Base-by-base conservation (phyloP, 2,797 vertebrate species). In the Liparis tanakae region DNA sequence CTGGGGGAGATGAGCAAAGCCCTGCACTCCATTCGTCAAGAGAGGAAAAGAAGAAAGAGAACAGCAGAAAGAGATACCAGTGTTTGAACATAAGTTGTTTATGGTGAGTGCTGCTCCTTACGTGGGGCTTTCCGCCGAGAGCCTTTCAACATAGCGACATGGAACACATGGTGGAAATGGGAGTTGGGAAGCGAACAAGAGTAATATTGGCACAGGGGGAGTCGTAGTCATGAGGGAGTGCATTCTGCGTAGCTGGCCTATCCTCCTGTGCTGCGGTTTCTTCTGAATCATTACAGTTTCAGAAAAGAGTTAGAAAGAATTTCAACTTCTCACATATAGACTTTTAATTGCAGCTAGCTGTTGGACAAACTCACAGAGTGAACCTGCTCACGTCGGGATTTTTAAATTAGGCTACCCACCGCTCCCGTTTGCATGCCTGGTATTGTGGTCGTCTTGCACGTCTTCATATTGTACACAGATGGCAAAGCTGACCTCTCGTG, bases 91-190 rank as follows among this genome's bases (percentile, higher is more conserved):
- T 13, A 14, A 17, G 43, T 64, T 87, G 76, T 88, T 88, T 75
- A 84, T 58, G 66, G 65, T 18, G 61, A 76, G 60, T 74, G 30
- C 60, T 80, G 67, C 51, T 86, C 79, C 79, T 85, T 84, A 87
- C 67, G 82, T 74, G 89, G 85, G 80, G 80, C 59, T 89, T 87
- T 86, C 82, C 82, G 83, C 34, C 8, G 17, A 62, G 70, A n/a
- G 33, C 66, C 72, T 88, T 79, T 88, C 64, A 80, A 78, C 80
- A 79, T 34, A 70, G 84, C 79, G 84, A 83, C 81, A 87, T 85
- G 81, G 85, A 89, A 85, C 75, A 83, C 67, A 80, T 57, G 69
- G 10, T 82, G 61, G 62, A 78, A 78, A 84, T 73, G 72, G 81
- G 82, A 91, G 81, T 66, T 80, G 72, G 80, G 72, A 81, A n/a